These are phyloP conservation scores for Copidosoma aretas DNA, from an alignment of 2,888 invertebrate species.

Conservation along the genomic window DNA sequence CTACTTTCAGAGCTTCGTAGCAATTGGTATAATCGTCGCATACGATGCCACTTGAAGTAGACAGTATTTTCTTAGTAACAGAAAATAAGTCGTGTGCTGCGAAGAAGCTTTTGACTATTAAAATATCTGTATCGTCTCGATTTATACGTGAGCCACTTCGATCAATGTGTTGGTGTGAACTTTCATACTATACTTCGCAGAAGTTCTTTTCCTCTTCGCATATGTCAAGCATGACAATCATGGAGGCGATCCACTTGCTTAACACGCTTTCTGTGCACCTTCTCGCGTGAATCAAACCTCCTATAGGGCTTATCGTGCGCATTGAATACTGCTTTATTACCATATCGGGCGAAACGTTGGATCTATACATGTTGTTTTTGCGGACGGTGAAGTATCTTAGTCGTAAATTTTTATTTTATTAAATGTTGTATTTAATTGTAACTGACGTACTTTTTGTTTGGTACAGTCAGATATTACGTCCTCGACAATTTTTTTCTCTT, in stretches of 20 bases:
- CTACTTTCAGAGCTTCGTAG: constrained; percentile 50
- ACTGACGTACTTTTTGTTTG: too few relatives aligned
- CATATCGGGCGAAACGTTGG: constrained; percentile 3
- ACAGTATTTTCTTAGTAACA: too few relatives aligned
- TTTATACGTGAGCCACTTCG: not conserved
- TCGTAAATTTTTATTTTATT: too few relatives aligned
- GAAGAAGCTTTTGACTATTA: constrained; percentile 17
- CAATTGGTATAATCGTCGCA: constrained; percentile 44
- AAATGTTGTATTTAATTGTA: too few relatives aligned
- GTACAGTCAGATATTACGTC: too few relatives aligned
- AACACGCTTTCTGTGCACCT: not conserved
- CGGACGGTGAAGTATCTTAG: too few relatives aligned
- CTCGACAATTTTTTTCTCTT: too few relatives aligned
- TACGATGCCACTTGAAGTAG: constrained; percentile 36
- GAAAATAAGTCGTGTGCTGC: too few relatives aligned
- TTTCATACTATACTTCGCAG: not conserved
- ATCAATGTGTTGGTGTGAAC: not conserved
- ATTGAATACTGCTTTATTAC: not conserved
- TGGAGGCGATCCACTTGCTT: not conserved
- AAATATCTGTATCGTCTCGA: constrained; percentile 27
- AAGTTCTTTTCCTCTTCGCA: not conserved
- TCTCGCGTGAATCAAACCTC: not conserved
- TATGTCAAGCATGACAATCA: not conserved
- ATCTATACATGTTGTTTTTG: too few relatives aligned
- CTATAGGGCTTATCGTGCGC: not conserved